Conservation (phyloP, 2,797 vertebrate genomes). For the Erpetoichthys calabaricus region DNA sequence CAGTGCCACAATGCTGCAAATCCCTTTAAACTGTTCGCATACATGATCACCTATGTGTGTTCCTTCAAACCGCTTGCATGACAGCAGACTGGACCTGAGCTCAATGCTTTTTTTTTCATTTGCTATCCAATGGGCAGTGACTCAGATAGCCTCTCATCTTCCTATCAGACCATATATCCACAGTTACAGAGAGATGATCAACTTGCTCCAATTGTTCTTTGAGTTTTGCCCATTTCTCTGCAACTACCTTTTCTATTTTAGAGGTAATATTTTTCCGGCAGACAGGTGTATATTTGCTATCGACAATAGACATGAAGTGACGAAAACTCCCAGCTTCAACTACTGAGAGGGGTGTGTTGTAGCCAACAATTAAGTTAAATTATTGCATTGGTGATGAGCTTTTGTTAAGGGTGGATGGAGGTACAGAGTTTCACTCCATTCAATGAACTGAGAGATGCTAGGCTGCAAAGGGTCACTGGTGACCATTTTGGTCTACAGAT, state of each 20-base stretch:
- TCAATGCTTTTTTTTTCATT: no score
- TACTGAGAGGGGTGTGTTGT: constrained; percentile 18
- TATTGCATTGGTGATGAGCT: constrained; percentile 18
- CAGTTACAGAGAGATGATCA: constrained; percentile 22
- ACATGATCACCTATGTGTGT: no score
- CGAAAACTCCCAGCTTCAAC: constrained; percentile 16
- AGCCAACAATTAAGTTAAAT: constrained; percentile 17
- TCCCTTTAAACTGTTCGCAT: no score
- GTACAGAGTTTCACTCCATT: constrained; percentile 9
- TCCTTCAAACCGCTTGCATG: no score
- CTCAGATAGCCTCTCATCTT: constrained; percentile 18
- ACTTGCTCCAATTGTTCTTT: constrained; percentile 17
- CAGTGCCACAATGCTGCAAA: no score
- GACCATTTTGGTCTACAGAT: constrained; percentile 19
- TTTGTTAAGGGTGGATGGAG: constrained; percentile 17
- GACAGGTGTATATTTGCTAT: constrained; percentile 18
- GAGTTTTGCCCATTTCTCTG: constrained; percentile 13
- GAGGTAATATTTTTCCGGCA: constrained; percentile 13
- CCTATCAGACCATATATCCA: constrained; percentile 22
- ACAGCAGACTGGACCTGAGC: no score
- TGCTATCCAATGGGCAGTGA: constrained; percentile 15
- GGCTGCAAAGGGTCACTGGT: constrained; percentile 13
- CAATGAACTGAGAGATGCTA: constrained; percentile 15
- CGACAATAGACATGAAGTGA: constrained; percentile 15
- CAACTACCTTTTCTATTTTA: constrained; percentile 13